These are phyloP conservation scores for Conopomorpha cramerella DNA, from an alignment of 1,140 invertebrate species.

Conservation along the genomic window DNA sequence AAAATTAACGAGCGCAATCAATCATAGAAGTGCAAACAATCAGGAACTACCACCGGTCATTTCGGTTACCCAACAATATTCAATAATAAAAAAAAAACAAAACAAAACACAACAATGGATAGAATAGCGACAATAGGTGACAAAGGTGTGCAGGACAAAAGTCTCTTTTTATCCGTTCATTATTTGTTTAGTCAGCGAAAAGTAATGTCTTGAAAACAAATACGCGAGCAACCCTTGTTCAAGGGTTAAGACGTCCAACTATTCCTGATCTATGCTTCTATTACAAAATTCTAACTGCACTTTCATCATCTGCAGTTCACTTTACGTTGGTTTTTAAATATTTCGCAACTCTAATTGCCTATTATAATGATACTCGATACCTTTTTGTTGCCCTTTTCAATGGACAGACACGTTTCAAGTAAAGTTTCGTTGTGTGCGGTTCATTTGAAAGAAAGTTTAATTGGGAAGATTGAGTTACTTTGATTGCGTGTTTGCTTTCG, in stretches of 20 bases:
- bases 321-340: background rate
- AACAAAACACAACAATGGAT: background rate
- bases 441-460: too few relatives aligned
- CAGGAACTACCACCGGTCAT: slow-evolving; percentile 10
- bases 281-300: too few relatives aligned
- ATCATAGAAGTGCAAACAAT: too few relatives aligned
- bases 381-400: background rate
- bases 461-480: too few relatives aligned
- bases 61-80: slow-evolving; percentile 8
- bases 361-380: slow-evolving; percentile 1
- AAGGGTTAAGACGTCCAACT: too few relatives aligned
- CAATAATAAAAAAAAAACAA: background rate
- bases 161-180: background rate
- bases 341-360: slow-evolving; percentile 1
- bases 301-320: too few relatives aligned
- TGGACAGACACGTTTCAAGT: too few relatives aligned
- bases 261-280: too few relatives aligned
- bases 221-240: background rate
- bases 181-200: background rate
- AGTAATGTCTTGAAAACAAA: background rate
- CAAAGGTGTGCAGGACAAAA: background rate
- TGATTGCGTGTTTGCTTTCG: too few relatives aligned
- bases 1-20: too few relatives aligned
- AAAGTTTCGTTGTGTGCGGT: too few relatives aligned
- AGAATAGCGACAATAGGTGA: background rate